Conservation (phyloP, 1,140 invertebrate species). For the Drosophila ananassae region DNA sequence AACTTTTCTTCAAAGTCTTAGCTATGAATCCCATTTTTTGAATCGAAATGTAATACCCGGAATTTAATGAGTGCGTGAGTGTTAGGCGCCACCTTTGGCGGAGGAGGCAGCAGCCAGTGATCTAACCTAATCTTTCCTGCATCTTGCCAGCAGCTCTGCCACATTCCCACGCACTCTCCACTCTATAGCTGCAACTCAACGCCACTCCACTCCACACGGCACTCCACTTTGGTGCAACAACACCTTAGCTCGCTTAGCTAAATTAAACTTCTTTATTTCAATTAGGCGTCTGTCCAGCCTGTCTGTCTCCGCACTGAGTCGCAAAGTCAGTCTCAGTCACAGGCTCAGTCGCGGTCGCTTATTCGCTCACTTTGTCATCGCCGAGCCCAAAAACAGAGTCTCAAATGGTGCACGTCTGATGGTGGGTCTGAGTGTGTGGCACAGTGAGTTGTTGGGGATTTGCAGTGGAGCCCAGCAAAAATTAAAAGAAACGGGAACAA, state of each 20-base stretch:
- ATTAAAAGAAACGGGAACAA: conserved; percentile 72
- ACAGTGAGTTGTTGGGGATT: conserved; percentile 21
- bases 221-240: conserved; percentile 47
- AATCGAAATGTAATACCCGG: not conserved
- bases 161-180: conserved; percentile 59
- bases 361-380: conserved; percentile 73
- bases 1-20: no score
- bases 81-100: conserved; percentile 30
- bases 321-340: conserved; percentile 23
- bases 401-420: conserved; percentile 18
- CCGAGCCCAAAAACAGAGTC: conserved; percentile 62
- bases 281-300: conserved; percentile 65
- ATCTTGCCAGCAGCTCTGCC: not conserved
- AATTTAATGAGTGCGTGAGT: conserved; percentile 18
- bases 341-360: conserved; percentile 33
- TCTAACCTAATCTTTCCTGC: conserved; percentile 45
- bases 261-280: conserved; percentile 83
- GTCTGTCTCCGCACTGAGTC: conserved; percentile 39
- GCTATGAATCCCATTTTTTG: no score
- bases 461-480: conserved; percentile 21
- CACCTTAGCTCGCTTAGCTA: conserved; percentile 66
- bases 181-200: conserved; percentile 14
- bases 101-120: not conserved
- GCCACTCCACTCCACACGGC: conserved; percentile 38
- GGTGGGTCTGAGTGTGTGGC: conserved; percentile 17